Evolutionary conservation across 2,888 invertebrate species (phyloP), one percentile per base, ranked within the genome.

Genomic region (Thyatira batis): DNA sequence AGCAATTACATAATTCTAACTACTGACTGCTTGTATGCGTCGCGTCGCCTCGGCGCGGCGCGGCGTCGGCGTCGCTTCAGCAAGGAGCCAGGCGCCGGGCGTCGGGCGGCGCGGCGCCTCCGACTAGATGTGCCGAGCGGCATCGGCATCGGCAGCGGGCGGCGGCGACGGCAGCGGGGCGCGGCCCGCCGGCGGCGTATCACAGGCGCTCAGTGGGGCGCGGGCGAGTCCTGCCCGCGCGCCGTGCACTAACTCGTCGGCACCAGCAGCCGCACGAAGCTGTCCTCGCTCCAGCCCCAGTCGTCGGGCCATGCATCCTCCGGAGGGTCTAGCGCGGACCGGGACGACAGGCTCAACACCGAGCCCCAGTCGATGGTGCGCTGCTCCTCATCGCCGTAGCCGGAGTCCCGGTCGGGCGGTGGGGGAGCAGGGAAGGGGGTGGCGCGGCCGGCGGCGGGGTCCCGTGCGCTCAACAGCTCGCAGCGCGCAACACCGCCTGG

Each of bases 311-410:
- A 95, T 68, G 96, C 92, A 91, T 97, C 96, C 87, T 96, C 96
- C 89, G 96, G 86, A 64, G 96, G 96, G 87, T 97, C 97, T 54
- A 97, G 92, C 80, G 97, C 97, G 58, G 96, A 96, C 79, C 97
- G 96, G 66, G 96, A 96, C 69, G 96, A 96, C 49, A 97, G 93
- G 80, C 96, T 97, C 64, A 97, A 93, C 73, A 97, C 97, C 50
- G 97, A 97, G 82, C 97, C 96, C 97, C 97, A 97, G 90, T 97
- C 97, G 86, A 97, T 97, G 72, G 96, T 94, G 69, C 96, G 94
- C 80, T 95, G 94, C 82, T 95, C 95, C 73, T 95, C 95, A 84
- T 96, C 96, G 71, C 95, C 96, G 82, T 95, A 94, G 66, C 96
- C 96, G 20, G 95, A 95, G 83, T 96, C 96, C 51, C 93, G 94